Conservation (phyloP, 2,113 vertebrate genomes). For the Eolophus roseicapilla region DNA sequence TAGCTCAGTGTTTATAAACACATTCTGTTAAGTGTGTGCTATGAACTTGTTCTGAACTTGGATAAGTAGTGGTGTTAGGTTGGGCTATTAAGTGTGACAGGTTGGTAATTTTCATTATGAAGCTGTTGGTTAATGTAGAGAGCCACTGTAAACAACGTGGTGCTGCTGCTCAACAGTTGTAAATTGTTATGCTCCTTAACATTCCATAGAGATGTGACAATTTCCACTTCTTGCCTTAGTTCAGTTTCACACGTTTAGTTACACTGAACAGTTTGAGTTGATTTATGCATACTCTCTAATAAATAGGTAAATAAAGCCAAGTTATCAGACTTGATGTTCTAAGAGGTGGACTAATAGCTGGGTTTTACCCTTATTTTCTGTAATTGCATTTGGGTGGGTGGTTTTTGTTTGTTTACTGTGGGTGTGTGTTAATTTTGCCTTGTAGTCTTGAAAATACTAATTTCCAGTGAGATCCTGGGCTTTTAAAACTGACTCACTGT, state of each 20-base stretch:
- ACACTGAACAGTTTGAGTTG: not conserved
- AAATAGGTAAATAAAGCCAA: not conserved
- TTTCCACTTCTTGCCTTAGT: not conserved
- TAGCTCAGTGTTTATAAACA: not conserved
- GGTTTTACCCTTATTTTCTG: not conserved
- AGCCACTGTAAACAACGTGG: not conserved
- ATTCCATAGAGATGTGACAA: not conserved
- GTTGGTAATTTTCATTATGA: not conserved
- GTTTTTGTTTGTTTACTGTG: not conserved
- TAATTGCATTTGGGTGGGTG: not conserved
- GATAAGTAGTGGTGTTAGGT: not conserved
- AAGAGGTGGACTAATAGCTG: not conserved
- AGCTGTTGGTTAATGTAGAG: not conserved
- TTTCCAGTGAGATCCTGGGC: not conserved
- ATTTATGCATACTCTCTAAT: not conserved
- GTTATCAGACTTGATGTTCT: not conserved
- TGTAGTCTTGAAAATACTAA: not conserved
- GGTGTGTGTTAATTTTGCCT: not conserved
- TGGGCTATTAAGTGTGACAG: not conserved
- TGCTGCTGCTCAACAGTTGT: not conserved
- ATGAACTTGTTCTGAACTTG: not conserved
- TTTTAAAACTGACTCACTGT: not conserved
- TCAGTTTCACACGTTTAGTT: not conserved
- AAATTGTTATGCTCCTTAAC: not conserved
- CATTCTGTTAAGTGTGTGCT: not conserved